Evolutionary conservation across 2,888 invertebrate genomes (phyloP).

Genomic region (Leptogaster cylindrica): DNA sequence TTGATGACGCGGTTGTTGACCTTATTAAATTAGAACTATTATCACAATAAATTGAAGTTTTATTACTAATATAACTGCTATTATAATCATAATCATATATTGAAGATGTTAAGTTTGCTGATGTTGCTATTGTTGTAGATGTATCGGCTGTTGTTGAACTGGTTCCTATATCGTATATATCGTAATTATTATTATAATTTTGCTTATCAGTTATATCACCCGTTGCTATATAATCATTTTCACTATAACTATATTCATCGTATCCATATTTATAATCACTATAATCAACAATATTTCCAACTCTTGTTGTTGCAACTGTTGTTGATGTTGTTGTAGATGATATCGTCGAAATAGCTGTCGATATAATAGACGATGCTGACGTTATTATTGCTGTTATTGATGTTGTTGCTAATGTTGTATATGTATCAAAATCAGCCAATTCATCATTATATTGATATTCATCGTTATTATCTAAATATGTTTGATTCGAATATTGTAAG

Average conservation of each 20-base stretch:
- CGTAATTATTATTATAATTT: slow-evolving; percentile 55
- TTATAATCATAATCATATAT: slow-evolving; percentile 42
- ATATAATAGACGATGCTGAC: neutral
- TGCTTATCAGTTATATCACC: slow-evolving; percentile 51
- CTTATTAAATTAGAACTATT: slow-evolving; percentile 43
- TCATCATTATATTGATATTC: slow-evolving; percentile 19
- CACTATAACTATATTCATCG: slow-evolving; percentile 53
- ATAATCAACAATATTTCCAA: slow-evolving; percentile 51
- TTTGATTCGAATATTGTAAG: slow-evolving; percentile 13
- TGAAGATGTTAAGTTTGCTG: slow-evolving; percentile 27
- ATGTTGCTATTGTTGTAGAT: slow-evolving; percentile 43
- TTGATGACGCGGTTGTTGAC: slow-evolving; percentile 20
- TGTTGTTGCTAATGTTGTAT: slow-evolving; percentile 4
- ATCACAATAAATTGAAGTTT: slow-evolving; percentile 46
- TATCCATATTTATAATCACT: slow-evolving; percentile 51
- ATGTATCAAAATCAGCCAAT: neutral
- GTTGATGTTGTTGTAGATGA: slow-evolving; percentile 41
- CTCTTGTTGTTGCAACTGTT: slow-evolving; percentile 39
- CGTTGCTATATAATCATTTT: slow-evolving; percentile 53
- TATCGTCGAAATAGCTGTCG: slow-evolving; percentile 5
- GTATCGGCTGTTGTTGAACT: slow-evolving; percentile 40
- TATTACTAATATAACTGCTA: slow-evolving; percentile 44
- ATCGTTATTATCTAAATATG: slow-evolving; percentile 25
- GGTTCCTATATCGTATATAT: slow-evolving; percentile 45
- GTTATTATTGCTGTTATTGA: neutral